Conservation (phyloP, 2,113 vertebrate genomes). For the Cebus imitator region DNA sequence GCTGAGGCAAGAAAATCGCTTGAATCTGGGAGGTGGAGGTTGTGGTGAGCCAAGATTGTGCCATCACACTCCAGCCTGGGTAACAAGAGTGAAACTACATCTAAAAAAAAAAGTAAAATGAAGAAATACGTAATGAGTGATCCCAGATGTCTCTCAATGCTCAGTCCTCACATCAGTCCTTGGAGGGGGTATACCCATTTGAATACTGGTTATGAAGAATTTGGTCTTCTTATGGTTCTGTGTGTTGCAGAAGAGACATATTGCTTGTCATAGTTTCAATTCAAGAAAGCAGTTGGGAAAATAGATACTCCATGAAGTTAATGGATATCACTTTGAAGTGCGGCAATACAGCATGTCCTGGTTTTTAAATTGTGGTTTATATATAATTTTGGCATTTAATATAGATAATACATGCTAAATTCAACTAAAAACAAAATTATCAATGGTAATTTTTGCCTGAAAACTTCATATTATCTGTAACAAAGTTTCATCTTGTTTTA, state of each 20-base stretch:
- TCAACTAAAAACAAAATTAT: background rate
- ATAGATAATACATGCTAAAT: background rate
- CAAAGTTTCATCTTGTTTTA: background rate
- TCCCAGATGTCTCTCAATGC: background rate
- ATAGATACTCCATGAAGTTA: background rate
- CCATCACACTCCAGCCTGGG: too few relatives aligned
- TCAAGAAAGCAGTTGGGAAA: background rate
- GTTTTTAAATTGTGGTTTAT: background rate
- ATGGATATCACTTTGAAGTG: background rate
- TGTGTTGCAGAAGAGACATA: background rate
- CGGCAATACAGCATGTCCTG: background rate
- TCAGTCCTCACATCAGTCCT: background rate
- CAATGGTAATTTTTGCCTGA: background rate
- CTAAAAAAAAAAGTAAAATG: too few relatives aligned
- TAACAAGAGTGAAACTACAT: too few relatives aligned
- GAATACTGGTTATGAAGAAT: background rate
- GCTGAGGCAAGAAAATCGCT: too few relatives aligned
- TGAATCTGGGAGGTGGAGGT: too few relatives aligned
- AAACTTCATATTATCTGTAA: background rate
- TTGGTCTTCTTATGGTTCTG: background rate
- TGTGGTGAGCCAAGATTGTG: too few relatives aligned
- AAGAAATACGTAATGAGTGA: background rate
- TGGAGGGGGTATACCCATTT: background rate
- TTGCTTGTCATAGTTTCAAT: background rate
- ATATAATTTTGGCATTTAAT: background rate